A percentile compares a stretch with the other conserved stretches of the same genome.
phyloP scores from a whole-genome alignment of 2,113 vertebrate genomes.

The Arvicanthis niloticus region DNA sequence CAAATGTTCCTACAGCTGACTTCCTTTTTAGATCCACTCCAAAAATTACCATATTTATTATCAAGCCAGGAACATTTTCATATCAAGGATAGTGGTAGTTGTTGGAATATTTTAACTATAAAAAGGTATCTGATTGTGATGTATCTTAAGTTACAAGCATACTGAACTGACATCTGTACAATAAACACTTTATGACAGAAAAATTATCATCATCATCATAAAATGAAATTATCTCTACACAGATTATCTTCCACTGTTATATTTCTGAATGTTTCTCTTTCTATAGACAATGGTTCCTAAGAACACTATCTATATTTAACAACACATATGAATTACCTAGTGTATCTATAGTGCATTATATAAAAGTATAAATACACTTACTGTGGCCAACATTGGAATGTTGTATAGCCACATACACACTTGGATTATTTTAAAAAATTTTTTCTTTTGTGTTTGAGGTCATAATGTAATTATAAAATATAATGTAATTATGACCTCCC shows the following conservation, averaged over 20 bases:
- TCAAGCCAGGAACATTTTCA: neutral
- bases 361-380: neutral
- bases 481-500: too few relatives aligned
- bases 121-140: neutral
- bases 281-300: neutral
- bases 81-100: accelerated
- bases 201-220: neutral
- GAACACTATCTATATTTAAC: neutral
- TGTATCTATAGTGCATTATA: neutral
- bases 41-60: neutral
- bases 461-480: neutral
- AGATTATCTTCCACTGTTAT: neutral
- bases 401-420: neutral
- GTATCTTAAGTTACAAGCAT: neutral
- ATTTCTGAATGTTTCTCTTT: neutral
- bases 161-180: neutral
- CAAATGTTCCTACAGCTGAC: neutral
- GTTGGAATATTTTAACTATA: neutral
- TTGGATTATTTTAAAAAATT: neutral
- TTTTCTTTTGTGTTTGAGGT: neutral
- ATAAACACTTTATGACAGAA: neutral
- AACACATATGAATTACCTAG: neutral
- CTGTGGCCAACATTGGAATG: neutral
- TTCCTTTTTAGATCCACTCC: neutral
- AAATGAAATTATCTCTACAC: neutral